Conservation (phyloP, 2,113 vertebrate genomes). For the Merops nubicus region DNA sequence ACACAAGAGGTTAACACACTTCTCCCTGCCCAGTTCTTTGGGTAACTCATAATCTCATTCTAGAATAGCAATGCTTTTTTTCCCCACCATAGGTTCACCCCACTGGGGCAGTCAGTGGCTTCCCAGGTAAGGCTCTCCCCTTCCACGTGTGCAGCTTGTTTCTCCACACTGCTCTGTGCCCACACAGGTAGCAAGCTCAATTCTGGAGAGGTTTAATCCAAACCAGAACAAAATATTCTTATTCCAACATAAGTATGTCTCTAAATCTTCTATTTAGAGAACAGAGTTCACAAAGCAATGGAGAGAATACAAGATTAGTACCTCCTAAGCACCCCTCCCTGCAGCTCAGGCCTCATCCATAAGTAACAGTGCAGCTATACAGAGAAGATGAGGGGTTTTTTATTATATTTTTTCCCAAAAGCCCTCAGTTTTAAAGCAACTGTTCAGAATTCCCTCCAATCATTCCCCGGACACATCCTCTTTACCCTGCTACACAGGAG, state of each 20-base stretch:
- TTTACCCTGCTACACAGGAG: neutral
- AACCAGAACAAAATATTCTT: neutral
- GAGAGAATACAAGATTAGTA: neutral
- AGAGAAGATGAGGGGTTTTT: neutral
- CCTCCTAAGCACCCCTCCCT: neutral
- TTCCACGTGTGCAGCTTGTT: neutral
- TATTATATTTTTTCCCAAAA: neutral
- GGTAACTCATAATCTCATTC: neutral
- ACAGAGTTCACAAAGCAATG: neutral
- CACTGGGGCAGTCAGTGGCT: neutral
- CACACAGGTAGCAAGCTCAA: neutral
- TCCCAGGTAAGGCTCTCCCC: neutral
- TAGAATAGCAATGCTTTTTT: neutral
- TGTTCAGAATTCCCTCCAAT: neutral
- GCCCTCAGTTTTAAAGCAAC: neutral
- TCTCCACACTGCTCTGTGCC: neutral
- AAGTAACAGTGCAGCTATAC: neutral
- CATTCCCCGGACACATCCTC: neutral
- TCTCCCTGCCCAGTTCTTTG: neutral
- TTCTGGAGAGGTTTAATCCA: neutral
- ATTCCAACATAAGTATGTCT: neutral
- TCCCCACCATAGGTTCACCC: fast-evolving
- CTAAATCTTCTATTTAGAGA: neutral
- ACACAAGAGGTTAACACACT: neutral
- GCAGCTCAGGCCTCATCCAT: neutral